Evolutionary conservation across 2,888 invertebrate genomes (phyloP).

Genomic region (Diabrotica balteata): DNA sequence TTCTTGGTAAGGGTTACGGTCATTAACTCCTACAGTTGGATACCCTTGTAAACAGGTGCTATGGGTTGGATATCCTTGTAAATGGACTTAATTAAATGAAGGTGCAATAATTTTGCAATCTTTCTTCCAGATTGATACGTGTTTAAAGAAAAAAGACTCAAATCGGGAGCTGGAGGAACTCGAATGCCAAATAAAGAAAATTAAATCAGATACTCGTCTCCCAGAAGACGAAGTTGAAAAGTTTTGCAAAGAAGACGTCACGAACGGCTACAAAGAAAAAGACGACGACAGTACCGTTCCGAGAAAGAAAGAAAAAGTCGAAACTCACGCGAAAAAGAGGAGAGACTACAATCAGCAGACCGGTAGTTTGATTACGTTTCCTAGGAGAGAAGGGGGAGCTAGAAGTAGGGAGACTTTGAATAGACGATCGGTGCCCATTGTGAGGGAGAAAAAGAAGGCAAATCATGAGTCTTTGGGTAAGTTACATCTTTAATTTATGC

Average conservation of each 20-base stretch:
- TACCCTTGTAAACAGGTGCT: too few species aligned
- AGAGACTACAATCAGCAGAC: slow-evolving; percentile 57
- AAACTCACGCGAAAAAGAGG: slow-evolving; percentile 55
- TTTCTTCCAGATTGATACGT: slow-evolving; percentile 15
- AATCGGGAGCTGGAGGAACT: slow-evolving; percentile 54
- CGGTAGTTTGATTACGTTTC: slow-evolving; percentile 57
- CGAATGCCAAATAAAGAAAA: slow-evolving; percentile 50
- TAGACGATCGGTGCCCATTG: slow-evolving; percentile 54
- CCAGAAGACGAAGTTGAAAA: slow-evolving; percentile 53
- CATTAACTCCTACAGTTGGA: too few species aligned
- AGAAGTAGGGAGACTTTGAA: slow-evolving; percentile 53
- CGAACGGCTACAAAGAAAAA: slow-evolving; percentile 57
- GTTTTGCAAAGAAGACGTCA: slow-evolving; percentile 57
- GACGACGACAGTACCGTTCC: slow-evolving; percentile 60
- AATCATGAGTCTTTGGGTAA: slow-evolving; percentile 59
- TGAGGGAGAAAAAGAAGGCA: slow-evolving; percentile 60
- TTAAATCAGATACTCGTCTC: slow-evolving; percentile 51
- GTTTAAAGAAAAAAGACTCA: slow-evolving; percentile 50
- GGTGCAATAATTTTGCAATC: not conserved
- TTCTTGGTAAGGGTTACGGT: too few species aligned
- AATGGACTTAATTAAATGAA: too few species aligned
- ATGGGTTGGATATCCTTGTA: too few species aligned
- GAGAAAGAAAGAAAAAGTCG: slow-evolving; percentile 66
- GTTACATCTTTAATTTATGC: slow-evolving; percentile 18
- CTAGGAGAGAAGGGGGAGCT: slow-evolving; percentile 51